Base-by-base conservation (phyloP, 2,888 invertebrate species). In the Schizotus pectinicornis region DNA sequence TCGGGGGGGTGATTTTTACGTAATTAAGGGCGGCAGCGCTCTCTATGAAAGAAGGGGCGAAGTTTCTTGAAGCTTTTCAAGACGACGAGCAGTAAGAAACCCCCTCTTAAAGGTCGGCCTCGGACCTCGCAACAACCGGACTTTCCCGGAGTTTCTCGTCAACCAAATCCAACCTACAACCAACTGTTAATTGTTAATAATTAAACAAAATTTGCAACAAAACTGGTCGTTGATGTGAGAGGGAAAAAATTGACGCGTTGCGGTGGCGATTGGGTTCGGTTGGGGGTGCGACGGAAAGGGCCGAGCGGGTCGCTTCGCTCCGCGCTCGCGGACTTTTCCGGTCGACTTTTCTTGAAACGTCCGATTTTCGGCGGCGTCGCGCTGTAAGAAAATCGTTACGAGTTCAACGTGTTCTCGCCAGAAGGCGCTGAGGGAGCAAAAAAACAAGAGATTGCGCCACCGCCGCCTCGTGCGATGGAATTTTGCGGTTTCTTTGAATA, bases 401-500 rank as follows among this genome's bases (percentile, higher is more conserved):
- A 52, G 71, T 72, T 74, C 69, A 63, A 63, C 62, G 63, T 64
- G 67, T 58, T 60, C 52, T 53, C 74, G 71, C 67, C 68, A 77
- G 76, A 70, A 70, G 65, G 75, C 75, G 73, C 74, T 70, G 63
- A 42, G 49, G 56, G 47, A 49, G 60, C 6, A 38, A 51, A 59
- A 54, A 50, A 45, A 14, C 11, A 39, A n/a, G 62, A 46, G 56
- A 38, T 50, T 41, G 56, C 60, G 63, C 8, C 12, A 6, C 34
- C 37, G 13, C 12, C 35, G 35, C 34, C 8, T 48, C 56, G 8
- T 47, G 46, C 45, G 61, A 52, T 39, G 56, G 72, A 72, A 75
- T 73, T 71, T 74, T 74, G 77, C 72, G 79, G 79, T 78, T 75
- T 72, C 77, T 78, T 79, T 79, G 78, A 79, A 76, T 76, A 69